Evolutionary conservation across 2,797 vertebrate genomes (phyloP).

Genomic region (Spinus pinus): DNA sequence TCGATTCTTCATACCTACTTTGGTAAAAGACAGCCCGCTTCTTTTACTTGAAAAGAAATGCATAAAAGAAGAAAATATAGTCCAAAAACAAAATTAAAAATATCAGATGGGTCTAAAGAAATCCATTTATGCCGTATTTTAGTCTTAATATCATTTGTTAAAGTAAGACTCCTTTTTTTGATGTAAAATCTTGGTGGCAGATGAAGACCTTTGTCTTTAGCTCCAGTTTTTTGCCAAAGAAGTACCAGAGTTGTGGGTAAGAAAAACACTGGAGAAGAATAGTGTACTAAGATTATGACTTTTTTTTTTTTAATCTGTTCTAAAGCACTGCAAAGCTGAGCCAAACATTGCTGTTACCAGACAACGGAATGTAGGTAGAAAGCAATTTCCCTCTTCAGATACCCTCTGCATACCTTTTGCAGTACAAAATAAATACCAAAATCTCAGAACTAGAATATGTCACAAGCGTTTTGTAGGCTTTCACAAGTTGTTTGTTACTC

Average conservation of each 20-base stretch:
- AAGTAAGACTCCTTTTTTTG: neutral
- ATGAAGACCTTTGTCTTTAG: neutral
- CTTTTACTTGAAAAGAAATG: neutral
- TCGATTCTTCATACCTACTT: neutral
- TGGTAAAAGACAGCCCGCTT: neutral
- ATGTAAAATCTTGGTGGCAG: neutral
- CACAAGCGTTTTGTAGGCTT: neutral
- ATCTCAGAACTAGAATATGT: neutral
- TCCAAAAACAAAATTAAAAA: neutral
- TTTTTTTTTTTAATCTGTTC: neutral
- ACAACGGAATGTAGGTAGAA: neutral
- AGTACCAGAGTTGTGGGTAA: neutral
- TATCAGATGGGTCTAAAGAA: neutral
- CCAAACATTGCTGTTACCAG: neutral
- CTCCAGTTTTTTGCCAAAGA: neutral
- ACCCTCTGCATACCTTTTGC: neutral
- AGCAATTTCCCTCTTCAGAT: neutral
- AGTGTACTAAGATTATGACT: neutral
- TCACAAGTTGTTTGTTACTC: neutral
- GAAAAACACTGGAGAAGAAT: neutral
- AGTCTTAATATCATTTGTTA: neutral
- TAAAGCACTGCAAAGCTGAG: neutral
- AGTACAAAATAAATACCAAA: conserved; percentile 23
- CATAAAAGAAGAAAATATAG: neutral
- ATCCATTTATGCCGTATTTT: neutral